Evolutionary conservation across 2,888 invertebrate species (phyloP), one percentile per base, ranked within the genome.

Genomic region (Scaptomyza reducta): DNA sequence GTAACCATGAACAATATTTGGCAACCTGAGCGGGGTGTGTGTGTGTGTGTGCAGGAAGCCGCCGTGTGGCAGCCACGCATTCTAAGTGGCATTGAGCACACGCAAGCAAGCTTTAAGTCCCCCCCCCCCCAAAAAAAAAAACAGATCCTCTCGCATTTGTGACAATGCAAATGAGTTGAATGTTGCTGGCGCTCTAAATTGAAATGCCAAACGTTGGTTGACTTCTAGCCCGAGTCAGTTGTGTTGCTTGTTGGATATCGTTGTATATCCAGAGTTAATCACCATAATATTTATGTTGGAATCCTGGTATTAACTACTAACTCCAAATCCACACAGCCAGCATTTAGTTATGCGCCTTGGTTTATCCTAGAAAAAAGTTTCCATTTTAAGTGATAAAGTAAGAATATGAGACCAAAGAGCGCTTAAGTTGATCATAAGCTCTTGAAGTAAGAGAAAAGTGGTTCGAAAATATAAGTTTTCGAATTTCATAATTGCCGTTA

Each of bases 211-310:
- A 78, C 61, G 79, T 65, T 65, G 57, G 57, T 55, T 70, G 46
- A 44, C 38, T 27, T 38, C 38, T 35, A 18, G n/a, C 27, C 40
- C 40, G 46, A 70, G 60, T 31, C 31, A 33, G 33, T 33, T 33
- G 11, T 33, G 33, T 13, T 31, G n/a, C 10, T 6, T 31, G 3
- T 31, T 22, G 22, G 22, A 22, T 22, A 22, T 22, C 22, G 2
- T 22, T 4, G 22, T 31, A 71, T 69, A 74, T 74, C 74, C 77
- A 38, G 74, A 77, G 80, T 77, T 77, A 80, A 79, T 79, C 80
- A 79, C 72, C 69, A 66, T 78, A 79, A 78, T 81, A 75, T 79
- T 78, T 78, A 71, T 78, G 69, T 66, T 47, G 54, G 65, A 61
- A 71, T 61, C 49, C 64, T 13, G 33, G 33, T 4, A 33, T 33